These are phyloP conservation scores for Cyclargus thomasi DNA, from an alignment of 1,140 invertebrate genomes.

Conservation along the genomic window DNA sequence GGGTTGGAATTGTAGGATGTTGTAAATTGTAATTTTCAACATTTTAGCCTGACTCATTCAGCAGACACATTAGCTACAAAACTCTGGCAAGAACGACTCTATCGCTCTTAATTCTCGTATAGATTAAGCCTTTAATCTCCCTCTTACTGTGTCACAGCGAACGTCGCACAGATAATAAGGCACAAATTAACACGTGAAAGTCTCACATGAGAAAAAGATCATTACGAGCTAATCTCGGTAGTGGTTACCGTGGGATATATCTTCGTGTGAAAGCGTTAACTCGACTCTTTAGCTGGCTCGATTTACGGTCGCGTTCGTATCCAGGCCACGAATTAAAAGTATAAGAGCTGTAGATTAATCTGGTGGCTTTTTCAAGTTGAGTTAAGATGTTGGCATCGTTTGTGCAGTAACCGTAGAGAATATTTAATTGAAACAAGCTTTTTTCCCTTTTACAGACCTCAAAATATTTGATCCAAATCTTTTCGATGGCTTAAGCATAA, in stretches of 20 bases:
- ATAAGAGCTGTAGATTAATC: neutral
- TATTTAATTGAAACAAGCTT: too few relatives aligned
- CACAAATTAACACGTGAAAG: slow-evolving; percentile 3
- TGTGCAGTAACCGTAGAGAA: too few relatives aligned
- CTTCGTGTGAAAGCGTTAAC: slow-evolving; percentile 2
- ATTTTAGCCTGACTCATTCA: too few relatives aligned
- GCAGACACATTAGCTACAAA: too few relatives aligned
- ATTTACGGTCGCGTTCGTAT: slow-evolving; percentile 1
- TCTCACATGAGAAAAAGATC: neutral
- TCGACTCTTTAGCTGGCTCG: neutral
- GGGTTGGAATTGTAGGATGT: neutral
- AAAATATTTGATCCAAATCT: too few relatives aligned
- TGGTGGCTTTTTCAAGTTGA: neutral
- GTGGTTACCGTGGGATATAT: neutral
- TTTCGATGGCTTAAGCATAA: too few relatives aligned
- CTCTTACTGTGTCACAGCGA: neutral
- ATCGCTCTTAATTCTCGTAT: neutral
- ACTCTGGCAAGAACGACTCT: neutral
- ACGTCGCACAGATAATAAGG: neutral
- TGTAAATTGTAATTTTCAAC: neutral
- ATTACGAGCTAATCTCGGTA: neutral
- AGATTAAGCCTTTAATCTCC: neutral
- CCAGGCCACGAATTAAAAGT: neutral
- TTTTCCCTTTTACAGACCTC: too few relatives aligned
- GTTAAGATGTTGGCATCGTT: neutral